phyloP scores from a whole-genome alignment of 2,797 vertebrate species.

The Peromyscus eremicus region DNA sequence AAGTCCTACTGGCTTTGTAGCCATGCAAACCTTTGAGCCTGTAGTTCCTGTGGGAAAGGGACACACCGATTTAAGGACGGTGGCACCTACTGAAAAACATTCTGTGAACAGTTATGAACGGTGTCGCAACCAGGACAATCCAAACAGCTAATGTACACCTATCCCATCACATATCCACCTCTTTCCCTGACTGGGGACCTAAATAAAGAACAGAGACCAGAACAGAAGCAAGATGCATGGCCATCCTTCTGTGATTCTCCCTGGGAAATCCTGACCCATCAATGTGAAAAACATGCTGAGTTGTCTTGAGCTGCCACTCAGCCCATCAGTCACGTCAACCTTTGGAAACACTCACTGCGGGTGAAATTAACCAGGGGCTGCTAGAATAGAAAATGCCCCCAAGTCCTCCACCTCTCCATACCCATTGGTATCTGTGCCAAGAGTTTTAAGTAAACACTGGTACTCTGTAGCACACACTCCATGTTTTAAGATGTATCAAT shows the following conservation, averaged over 20 bases:
- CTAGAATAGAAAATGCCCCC: not conserved
- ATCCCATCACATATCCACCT: not conserved
- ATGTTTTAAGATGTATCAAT: not conserved
- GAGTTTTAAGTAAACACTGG: not conserved
- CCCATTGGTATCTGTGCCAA: not conserved
- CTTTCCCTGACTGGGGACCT: not conserved
- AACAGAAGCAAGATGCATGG: not conserved
- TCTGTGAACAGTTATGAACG: not conserved
- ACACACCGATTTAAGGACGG: not conserved
- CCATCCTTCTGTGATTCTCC: not conserved
- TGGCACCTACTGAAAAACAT: accelerated
- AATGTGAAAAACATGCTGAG: not conserved
- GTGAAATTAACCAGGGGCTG: not conserved
- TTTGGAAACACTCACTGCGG: not conserved
- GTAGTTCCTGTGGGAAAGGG: too few species aligned
- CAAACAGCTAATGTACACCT: not conserved
- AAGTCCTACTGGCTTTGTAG: not conserved
- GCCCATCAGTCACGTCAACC: accelerated
- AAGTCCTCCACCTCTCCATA: accelerated
- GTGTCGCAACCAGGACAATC: not conserved
- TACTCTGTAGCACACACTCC: not conserved
- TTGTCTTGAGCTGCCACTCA: not conserved
- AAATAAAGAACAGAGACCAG: not conserved
- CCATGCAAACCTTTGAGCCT: accelerated
- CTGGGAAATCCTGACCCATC: not conserved